A percentile compares a stretch with the other conserved stretches of the same genome.
Conservation (phyloP, 2,113 vertebrate genomes). For the Egretta garzetta region DNA sequence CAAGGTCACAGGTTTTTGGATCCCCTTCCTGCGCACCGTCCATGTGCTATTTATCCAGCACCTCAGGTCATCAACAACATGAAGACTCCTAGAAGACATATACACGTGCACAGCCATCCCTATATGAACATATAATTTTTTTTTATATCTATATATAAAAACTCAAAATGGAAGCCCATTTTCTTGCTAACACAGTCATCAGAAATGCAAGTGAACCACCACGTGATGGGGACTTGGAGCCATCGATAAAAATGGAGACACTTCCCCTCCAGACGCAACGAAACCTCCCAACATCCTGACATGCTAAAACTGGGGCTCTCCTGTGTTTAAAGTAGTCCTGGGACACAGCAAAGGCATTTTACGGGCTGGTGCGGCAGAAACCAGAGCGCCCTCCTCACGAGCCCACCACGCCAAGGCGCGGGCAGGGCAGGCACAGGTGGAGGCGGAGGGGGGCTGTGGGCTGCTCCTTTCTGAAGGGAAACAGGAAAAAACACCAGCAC, state of each 20-base stretch:
- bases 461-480: neutral
- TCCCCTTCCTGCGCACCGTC: rapidly evolving
- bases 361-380: neutral
- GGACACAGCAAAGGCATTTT: neutral
- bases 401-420: neutral
- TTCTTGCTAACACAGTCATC: neutral
- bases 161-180: neutral
- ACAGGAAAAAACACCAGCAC: neutral
- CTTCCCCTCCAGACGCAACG: rapidly evolving
- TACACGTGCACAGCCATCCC: neutral
- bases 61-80: neutral
- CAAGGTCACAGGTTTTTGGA: neutral
- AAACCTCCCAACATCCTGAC: neutral
- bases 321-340: rapidly evolving
- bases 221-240: rapidly evolving
- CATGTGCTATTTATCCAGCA: neutral
- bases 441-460: neutral
- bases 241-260: neutral
- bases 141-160: neutral
- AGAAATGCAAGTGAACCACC: neutral
- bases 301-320: neutral
- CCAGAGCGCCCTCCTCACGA: rapidly evolving
- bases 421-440: neutral
- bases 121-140: neutral
- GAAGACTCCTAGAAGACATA: neutral